Percentiles rank a stretch among this genome's conserved stretches.
Evolutionary conservation across 2,888 invertebrate genomes (phyloP).

Genomic region (Polydrusus tereticollis): DNA sequence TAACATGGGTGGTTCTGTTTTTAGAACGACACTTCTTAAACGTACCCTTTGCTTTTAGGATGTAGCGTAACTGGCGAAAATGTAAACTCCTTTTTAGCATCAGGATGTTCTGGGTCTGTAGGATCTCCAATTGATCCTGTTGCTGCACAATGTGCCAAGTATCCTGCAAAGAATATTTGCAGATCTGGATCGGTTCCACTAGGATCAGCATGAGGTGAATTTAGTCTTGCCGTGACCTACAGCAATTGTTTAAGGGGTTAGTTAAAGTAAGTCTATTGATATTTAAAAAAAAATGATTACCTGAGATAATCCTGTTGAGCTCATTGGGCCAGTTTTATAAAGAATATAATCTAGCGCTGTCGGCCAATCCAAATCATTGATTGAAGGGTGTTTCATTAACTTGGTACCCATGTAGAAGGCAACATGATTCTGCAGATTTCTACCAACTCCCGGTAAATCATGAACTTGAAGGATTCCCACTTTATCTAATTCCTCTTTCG

Average conservation of each 20-base stretch:
- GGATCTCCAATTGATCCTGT: constrained; percentile 68
- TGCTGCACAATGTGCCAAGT: constrained; percentile 73
- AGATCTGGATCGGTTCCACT: constrained; percentile 75
- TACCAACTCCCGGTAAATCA: constrained; percentile 77
- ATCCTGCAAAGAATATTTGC: constrained; percentile 77
- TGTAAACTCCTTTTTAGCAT: constrained; percentile 61
- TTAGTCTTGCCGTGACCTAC: constrained; percentile 76
- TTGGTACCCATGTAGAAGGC: constrained; percentile 73
- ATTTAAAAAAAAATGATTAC: constrained; percentile 21
- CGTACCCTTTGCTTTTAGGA: constrained; percentile 74
- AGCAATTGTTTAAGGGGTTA: background rate
- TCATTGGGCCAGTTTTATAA: constrained; percentile 73
- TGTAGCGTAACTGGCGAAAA: constrained; percentile 76
- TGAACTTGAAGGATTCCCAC: constrained; percentile 73
- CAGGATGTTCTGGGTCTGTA: constrained; percentile 62
- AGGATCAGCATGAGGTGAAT: constrained; percentile 73
- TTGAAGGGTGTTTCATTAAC: constrained; percentile 69
- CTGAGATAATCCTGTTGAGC: constrained; percentile 69
- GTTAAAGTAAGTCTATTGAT: too few species aligned
- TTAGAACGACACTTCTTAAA: background rate
- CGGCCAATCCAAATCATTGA: constrained; percentile 74
- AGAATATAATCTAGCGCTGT: constrained; percentile 74
- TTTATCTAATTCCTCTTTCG: constrained; percentile 71
- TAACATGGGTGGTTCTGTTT: background rate
- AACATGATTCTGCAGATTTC: constrained; percentile 79